phyloP scores from a whole-genome alignment of 2,113 vertebrate genomes.

The Triplophysa siluroides region DNA sequence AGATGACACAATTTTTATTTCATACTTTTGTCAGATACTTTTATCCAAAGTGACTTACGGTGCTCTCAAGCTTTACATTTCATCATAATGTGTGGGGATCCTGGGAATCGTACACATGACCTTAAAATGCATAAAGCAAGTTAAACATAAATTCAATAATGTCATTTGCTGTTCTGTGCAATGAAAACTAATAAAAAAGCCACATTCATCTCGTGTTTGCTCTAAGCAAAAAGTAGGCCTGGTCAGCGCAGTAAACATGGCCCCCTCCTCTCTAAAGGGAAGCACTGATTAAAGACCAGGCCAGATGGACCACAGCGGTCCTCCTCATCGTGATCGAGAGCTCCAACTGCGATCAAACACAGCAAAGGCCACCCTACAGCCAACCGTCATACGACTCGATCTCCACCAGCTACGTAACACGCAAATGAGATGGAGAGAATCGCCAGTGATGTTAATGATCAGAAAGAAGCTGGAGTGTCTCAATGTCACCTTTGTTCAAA shows the following conservation, averaged over 20 bases:
- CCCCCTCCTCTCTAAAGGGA: constrained; percentile 50
- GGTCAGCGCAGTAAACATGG: constrained; percentile 25
- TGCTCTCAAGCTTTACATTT: too few relatives aligned
- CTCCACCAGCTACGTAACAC: constrained; percentile 22
- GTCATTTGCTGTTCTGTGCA: background rate
- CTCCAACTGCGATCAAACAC: constrained; percentile 75
- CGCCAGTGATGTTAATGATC: constrained; percentile 36
- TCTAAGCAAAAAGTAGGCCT: constrained; percentile 18
- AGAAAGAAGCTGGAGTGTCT: constrained; percentile 26
- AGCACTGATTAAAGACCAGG: constrained; percentile 70
- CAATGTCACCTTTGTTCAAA: constrained; percentile 10
- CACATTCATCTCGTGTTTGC: background rate
- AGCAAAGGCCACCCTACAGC: constrained; percentile 62
- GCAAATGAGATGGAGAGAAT: constrained; percentile 35
- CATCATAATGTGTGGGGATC: too few relatives aligned
- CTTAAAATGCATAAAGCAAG: background rate
- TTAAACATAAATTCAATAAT: too few relatives aligned
- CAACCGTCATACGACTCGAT: constrained; percentile 46
- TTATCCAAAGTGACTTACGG: too few relatives aligned
- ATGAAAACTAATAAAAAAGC: constrained; percentile 9
- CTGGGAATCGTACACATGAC: too few relatives aligned
- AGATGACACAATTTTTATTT: too few relatives aligned
- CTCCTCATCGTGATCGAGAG: constrained; percentile 67
- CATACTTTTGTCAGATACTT: too few relatives aligned
- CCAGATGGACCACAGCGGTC: constrained; percentile 79